These are phyloP conservation scores for Caretta caretta DNA, from an alignment of 2,113 vertebrate genomes.

Conservation along the genomic window DNA sequence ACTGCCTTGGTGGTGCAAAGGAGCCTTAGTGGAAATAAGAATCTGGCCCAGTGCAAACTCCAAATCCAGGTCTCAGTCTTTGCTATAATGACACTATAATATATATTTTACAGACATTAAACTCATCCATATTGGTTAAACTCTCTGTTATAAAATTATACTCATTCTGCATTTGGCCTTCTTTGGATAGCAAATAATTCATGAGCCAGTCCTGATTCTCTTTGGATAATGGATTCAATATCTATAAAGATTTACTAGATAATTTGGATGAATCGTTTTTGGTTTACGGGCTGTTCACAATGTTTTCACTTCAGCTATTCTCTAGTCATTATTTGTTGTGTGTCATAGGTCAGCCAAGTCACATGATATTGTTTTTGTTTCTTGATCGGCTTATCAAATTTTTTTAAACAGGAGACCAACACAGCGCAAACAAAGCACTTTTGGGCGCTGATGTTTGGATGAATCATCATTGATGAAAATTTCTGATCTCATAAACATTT, in stretches of 20 bases:
- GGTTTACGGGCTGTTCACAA: conserved; percentile 58
- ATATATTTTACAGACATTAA: neutral
- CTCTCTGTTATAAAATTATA: conserved; percentile 56
- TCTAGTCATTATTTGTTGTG: neutral
- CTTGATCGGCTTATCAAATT: neutral
- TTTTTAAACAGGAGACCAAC: neutral
- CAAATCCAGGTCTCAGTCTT: neutral
- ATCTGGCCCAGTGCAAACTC: neutral
- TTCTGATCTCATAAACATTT: neutral
- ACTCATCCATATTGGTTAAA: neutral
- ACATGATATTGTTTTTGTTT: neutral
- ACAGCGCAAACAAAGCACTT: neutral
- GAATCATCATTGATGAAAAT: neutral
- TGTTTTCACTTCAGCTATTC: conserved; percentile 55
- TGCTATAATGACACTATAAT: neutral
- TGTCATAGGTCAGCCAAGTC: conserved; percentile 56
- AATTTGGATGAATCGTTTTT: conserved; percentile 69
- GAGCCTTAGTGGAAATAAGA: neutral
- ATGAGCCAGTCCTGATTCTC: conserved; percentile 42
- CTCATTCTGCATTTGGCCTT: conserved; percentile 62
- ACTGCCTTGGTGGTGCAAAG: neutral
- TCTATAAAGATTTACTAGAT: conserved; percentile 64
- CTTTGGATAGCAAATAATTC: conserved; percentile 65
- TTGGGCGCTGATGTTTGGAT: neutral
- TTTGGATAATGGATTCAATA: conserved; percentile 65